phyloP scores from a whole-genome alignment of 2,888 invertebrate genomes.

The Eurois occulta region DNA sequence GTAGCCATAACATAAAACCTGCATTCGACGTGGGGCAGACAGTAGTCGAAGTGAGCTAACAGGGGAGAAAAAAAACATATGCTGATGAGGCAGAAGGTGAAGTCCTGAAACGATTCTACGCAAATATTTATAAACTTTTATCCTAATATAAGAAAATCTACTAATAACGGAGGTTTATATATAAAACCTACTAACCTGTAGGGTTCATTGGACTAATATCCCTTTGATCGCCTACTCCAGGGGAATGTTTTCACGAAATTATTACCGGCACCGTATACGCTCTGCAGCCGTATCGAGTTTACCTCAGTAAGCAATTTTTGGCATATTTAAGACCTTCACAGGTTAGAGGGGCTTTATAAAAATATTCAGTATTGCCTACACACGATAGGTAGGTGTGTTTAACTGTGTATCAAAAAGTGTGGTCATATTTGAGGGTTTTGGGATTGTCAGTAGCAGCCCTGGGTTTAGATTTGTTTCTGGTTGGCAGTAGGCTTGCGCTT shows the following conservation, averaged over 20 bases:
- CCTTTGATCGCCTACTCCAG: constrained; percentile 70
- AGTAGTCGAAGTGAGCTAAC: background rate
- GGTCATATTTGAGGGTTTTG: background rate
- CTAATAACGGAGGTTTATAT: constrained; percentile 28
- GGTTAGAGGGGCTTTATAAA: constrained; percentile 22
- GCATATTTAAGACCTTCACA: constrained; percentile 34
- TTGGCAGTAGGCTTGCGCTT: background rate
- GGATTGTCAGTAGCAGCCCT: background rate
- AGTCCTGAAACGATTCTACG: background rate
- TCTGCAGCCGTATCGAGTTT: constrained; percentile 40
- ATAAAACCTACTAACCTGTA: constrained; percentile 43
- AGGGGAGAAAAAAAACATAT: background rate
- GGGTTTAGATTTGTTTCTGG: background rate
- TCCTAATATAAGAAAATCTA: constrained; percentile 23
- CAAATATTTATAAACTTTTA: constrained; percentile 13
- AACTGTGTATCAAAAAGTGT: too few species aligned
- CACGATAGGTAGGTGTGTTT: background rate
- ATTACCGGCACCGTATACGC: constrained; percentile 55
- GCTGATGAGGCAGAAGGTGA: background rate
- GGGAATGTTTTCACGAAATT: constrained; percentile 67
- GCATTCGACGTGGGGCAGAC: background rate
- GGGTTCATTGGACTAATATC: constrained; percentile 67
- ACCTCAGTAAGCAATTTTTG: constrained; percentile 64
- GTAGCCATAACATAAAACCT: background rate
- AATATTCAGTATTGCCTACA: constrained; percentile 14